phyloP scores from a whole-genome alignment of 2,888 invertebrate species.

The Sycophila texana region DNA sequence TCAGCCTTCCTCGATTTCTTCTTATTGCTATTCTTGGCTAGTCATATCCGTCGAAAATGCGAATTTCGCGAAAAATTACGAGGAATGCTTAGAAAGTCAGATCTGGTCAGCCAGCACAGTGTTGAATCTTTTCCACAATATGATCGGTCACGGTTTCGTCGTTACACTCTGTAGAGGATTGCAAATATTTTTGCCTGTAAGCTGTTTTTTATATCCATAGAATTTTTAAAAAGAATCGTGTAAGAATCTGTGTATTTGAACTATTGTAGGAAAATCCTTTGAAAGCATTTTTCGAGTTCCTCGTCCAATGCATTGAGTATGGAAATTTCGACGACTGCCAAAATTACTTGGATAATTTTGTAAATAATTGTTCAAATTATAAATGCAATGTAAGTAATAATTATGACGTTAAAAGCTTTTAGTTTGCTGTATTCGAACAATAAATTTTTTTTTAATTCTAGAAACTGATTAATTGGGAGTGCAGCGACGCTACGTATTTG shows the following conservation, averaged over 20 bases:
- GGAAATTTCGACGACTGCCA: constrained; percentile 68
- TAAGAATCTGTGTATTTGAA: not conserved
- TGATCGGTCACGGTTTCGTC: constrained; percentile 79
- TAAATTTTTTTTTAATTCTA: constrained; percentile 55
- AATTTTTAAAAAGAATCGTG: not conserved
- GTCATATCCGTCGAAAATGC: constrained; percentile 64
- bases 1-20: constrained; percentile 68
- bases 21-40: constrained; percentile 71
- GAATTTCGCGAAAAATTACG: constrained; percentile 62
- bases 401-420: not conserved
- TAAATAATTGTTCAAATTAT: constrained; percentile 65
- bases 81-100: constrained; percentile 66
- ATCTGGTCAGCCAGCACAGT: constrained; percentile 72
- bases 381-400: constrained; percentile 66
- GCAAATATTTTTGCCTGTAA: constrained; percentile 83
- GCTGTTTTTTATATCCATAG: constrained; percentile 14
- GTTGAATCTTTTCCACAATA: constrained; percentile 77
- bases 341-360: constrained; percentile 73
- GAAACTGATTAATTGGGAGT: constrained; percentile 70
- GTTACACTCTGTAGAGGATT: constrained; percentile 82
- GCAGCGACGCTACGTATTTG: constrained; percentile 75
- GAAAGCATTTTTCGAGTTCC: constrained; percentile 79
- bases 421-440: too few species aligned
- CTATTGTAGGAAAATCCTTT: constrained; percentile 81
- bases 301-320: constrained; percentile 75